A percentile compares a stretch with the other conserved stretches of the same genome.
Evolutionary conservation across 2,797 vertebrate genomes (phyloP).

Genomic region (Ceyx erithaca): DNA sequence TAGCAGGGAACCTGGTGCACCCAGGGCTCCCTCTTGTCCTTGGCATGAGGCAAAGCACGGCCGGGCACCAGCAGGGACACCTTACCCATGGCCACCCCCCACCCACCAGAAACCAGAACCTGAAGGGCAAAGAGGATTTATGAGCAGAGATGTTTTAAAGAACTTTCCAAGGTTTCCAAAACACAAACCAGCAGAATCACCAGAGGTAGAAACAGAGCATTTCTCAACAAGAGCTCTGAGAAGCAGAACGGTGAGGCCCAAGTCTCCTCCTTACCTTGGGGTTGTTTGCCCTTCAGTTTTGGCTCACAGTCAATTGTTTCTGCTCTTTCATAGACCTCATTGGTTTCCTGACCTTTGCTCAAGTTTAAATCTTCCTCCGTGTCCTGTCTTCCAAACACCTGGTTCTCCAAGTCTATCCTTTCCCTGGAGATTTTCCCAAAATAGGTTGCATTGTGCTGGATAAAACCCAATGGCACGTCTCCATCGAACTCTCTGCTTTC

Average conservation of each 20-base stretch:
- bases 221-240: conserved; percentile 59
- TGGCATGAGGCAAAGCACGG: conserved; percentile 26
- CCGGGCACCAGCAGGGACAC: background rate
- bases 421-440: conserved; percentile 75
- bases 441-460: conserved; percentile 82
- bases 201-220: conserved; percentile 37
- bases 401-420: conserved; percentile 71
- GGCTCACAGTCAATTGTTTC: conserved; percentile 85
- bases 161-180: conserved; percentile 59
- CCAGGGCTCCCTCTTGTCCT: conserved; percentile 31
- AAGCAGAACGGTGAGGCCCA: conserved; percentile 41
- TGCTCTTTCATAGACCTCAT: conserved; percentile 91
- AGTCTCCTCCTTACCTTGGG: conserved; percentile 82
- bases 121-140: conserved; percentile 67
- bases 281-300: conserved; percentile 76
- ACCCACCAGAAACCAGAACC: conserved; percentile 61
- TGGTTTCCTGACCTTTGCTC: conserved; percentile 88
- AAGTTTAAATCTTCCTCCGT: conserved; percentile 72
- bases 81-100: background rate
- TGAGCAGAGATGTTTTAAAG: conserved; percentile 45
- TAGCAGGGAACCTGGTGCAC: background rate
- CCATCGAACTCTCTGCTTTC: conserved; percentile 76
- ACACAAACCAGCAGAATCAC: conserved; percentile 50
- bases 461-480: conserved; percentile 58
- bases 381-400: conserved; percentile 66